Conservation (phyloP, 2,113 vertebrate genomes). For the Calypte anna region DNA sequence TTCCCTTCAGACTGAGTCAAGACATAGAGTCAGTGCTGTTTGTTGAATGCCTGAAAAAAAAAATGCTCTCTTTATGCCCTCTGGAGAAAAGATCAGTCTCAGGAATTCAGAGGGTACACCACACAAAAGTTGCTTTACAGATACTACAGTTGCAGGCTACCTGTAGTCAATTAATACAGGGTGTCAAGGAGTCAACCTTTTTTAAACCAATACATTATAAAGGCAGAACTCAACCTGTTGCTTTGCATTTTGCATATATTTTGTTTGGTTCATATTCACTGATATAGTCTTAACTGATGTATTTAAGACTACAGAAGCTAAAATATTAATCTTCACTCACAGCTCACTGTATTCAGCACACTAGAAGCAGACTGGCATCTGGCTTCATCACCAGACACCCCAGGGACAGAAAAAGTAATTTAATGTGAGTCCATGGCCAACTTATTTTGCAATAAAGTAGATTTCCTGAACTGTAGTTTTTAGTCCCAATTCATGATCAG, state of each 20-base stretch:
- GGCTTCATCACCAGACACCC: neutral
- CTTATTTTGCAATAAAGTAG: conserved; percentile 27
- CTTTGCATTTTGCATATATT: neutral
- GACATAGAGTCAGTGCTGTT: neutral
- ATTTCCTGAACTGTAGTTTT: neutral
- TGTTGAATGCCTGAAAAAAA: neutral
- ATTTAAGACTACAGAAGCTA: neutral
- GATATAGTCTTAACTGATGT: neutral
- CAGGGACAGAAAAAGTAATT: neutral
- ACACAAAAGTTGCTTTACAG: conserved; percentile 13
- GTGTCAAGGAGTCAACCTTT: neutral
- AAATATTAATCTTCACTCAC: neutral
- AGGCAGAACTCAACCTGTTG: neutral
- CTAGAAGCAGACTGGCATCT: neutral
- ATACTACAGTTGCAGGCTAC: neutral
- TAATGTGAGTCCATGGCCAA: neutral
- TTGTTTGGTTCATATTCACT: neutral
- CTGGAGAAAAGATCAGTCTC: conserved; percentile 25
- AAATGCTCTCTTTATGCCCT: neutral
- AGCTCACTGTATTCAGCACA: neutral
- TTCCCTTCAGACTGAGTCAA: conserved; percentile 33
- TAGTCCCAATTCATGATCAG: neutral
- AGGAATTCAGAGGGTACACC: neutral
- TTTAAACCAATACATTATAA: neutral
- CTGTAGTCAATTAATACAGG: neutral